Percentiles rank a stretch among this genome's conserved stretches.
Conservation (phyloP, 2,888 invertebrate genomes). For the Leptarthrus brevirostris region DNA sequence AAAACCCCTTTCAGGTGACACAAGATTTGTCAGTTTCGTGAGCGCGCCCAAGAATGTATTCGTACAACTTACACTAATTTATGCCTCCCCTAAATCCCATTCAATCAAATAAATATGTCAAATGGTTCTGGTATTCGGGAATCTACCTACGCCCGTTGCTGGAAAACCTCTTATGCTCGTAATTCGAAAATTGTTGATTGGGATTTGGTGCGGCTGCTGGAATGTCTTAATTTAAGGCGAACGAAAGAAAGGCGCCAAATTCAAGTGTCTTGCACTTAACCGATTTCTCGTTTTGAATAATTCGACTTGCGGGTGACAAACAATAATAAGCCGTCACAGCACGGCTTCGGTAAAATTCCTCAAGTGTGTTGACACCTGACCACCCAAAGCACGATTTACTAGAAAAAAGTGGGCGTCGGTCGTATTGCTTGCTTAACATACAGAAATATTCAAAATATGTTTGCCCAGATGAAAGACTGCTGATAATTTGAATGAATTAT, state of each 20-base stretch:
- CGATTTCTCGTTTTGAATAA: not conserved
- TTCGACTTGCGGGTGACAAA: not conserved
- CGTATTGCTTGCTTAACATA: not conserved
- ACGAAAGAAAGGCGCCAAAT: slow-evolving; percentile 1
- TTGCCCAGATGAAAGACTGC: slow-evolving; percentile 3
- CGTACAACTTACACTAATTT: not conserved
- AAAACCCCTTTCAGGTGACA: slow-evolving; percentile 30
- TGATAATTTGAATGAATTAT: slow-evolving; percentile 27
- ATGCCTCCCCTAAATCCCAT: not conserved
- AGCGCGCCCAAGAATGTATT: not conserved
- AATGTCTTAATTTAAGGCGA: too few relatives aligned
- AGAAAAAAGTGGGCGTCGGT: not conserved
- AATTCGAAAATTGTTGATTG: not conserved
- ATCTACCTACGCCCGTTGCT: not conserved
- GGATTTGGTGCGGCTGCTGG: not conserved
- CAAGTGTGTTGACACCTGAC: slow-evolving; percentile 23
- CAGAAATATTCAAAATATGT: not conserved
- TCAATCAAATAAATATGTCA: not conserved
- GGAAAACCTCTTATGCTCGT: not conserved
- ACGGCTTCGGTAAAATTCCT: slow-evolving; percentile 6
- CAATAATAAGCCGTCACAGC: not conserved
- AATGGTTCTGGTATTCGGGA: not conserved
- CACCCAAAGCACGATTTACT: slow-evolving; percentile 23
- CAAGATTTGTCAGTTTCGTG: not conserved
- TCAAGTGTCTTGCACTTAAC: not conserved